Evolutionary conservation across 2,888 invertebrate species (phyloP).

Genomic region (Drosophila nr. perissopoda): DNA sequence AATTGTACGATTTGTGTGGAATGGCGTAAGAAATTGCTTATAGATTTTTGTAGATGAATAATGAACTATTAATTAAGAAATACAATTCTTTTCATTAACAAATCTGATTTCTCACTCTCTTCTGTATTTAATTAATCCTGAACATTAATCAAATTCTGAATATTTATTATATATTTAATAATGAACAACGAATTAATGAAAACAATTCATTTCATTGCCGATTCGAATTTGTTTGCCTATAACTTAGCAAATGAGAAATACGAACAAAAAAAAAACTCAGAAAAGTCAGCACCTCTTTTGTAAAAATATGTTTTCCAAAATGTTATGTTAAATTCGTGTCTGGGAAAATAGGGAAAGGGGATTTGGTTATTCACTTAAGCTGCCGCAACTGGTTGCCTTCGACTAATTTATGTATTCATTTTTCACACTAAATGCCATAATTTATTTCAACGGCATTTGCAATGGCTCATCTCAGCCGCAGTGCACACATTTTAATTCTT

Average conservation of each 20-base stretch:
- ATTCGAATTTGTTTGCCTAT: not conserved
- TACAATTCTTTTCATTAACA: not conserved
- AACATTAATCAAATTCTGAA: not conserved
- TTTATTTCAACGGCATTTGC: conserved; percentile 70
- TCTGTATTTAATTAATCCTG: no score
- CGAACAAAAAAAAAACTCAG: not conserved
- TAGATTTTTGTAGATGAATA: not conserved
- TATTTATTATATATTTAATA: not conserved
- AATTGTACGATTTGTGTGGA: not conserved
- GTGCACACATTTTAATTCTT: conserved; percentile 68
- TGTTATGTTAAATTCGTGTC: not conserved
- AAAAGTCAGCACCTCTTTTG: not conserved
- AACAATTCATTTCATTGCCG: not conserved
- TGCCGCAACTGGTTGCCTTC: conserved; percentile 15
- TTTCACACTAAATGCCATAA: conserved; percentile 79
- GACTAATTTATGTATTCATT: conserved; percentile 69
- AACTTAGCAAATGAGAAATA: not conserved
- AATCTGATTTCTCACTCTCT: not conserved
- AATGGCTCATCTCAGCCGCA: conserved; percentile 47
- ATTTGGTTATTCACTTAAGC: conserved; percentile 21
- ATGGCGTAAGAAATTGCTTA: not conserved
- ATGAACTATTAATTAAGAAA: not conserved
- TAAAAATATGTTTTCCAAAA: not conserved
- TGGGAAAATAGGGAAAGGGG: not conserved
- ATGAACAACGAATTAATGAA: not conserved